Conservation (phyloP, 2,888 invertebrate species). For the Baccha elongata region DNA sequence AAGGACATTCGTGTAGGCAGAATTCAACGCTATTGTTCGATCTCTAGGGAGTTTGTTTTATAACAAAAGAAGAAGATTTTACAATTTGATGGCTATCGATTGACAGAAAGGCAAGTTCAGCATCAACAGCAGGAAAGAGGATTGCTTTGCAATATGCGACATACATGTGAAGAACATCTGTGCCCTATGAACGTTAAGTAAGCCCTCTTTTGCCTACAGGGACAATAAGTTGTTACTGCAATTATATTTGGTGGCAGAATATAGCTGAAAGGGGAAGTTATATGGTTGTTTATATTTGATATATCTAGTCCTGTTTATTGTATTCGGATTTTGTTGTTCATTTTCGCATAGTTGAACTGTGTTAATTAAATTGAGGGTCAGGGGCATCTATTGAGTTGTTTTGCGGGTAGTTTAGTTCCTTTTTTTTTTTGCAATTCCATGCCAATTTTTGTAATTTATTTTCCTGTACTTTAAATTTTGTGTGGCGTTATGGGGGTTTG, state of each 20-base stretch:
- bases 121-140: neutral
- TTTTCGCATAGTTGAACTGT: conserved; percentile 34
- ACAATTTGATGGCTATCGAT: conserved; percentile 62
- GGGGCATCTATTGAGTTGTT: conserved; percentile 40
- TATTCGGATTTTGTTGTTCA: neutral
- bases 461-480: neutral
- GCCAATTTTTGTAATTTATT: conserved; percentile 44
- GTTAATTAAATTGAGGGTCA: conserved; percentile 64
- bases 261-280: conserved; percentile 30
- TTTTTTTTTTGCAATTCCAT: conserved; percentile 17
- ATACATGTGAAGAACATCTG: conserved; percentile 42
- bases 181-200: conserved; percentile 29
- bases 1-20: conserved; percentile 60
- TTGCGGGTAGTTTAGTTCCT: neutral
- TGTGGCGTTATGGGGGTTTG: neutral
- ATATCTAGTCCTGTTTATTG: conserved; percentile 15
- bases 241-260: conserved; percentile 30
- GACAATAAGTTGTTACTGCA: conserved; percentile 59
- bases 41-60: conserved; percentile 34
- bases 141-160: neutral
- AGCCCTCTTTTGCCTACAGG: conserved; percentile 18
- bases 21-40: conserved; percentile 49
- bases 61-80: conserved; percentile 46
- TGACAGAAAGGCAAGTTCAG: conserved; percentile 11
- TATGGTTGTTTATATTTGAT: neutral